Conservation (phyloP, 1,140 invertebrate genomes). For the Sweltsa coloradensis region DNA sequence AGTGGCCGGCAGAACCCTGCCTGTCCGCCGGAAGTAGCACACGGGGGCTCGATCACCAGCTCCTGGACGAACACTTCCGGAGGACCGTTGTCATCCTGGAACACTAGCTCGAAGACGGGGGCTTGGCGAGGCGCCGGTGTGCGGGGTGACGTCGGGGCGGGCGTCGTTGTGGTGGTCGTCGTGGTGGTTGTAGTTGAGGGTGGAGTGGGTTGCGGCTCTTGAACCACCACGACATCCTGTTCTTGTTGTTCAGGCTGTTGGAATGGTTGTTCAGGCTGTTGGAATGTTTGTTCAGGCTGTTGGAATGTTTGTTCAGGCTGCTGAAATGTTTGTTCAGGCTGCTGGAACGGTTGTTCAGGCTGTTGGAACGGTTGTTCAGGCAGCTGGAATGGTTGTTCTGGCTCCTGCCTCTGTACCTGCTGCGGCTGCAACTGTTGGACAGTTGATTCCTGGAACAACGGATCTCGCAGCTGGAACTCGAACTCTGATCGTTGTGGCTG, state of each 20-base stretch:
- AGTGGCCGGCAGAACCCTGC: slow-evolving; percentile 29
- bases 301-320: not conserved
- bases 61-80: too few relatives aligned
- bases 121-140: not conserved
- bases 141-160: not conserved
- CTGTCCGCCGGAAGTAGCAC: slow-evolving; percentile 18
- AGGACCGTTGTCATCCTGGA: not conserved
- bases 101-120: not conserved
- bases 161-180: slow-evolving; percentile 1
- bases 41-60: slow-evolving; percentile 12
- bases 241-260: slow-evolving; percentile 7
- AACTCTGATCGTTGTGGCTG: not conserved
- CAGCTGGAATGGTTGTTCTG: not conserved
- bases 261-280: not conserved
- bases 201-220: slow-evolving; percentile 2
- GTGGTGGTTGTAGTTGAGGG: not conserved
- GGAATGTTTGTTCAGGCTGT: not conserved
- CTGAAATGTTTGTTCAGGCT: not conserved
- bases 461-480: slow-evolving; percentile 2
- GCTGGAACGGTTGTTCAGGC: not conserved
- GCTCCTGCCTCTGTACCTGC: not conserved
- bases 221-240: not conserved
- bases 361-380: slow-evolving; percentile 1
- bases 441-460: not conserved
- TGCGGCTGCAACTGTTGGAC: not conserved